Evolutionary conservation across 2,888 invertebrate genomes (phyloP).

Genomic region (Gerosis bhagava): DNA sequence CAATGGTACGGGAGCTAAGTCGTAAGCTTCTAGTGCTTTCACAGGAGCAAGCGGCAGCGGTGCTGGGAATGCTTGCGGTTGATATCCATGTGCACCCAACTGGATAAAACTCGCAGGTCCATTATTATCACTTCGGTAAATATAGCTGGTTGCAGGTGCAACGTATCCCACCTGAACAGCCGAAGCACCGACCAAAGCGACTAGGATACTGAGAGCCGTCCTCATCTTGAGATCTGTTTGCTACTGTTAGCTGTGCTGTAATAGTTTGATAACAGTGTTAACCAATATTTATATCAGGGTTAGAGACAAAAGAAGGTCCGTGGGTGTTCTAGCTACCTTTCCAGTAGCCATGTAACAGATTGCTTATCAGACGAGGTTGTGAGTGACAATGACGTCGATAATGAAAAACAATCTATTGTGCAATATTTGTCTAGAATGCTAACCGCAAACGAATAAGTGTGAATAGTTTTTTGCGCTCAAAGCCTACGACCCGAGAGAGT

Average conservation of each 20-base stretch:
- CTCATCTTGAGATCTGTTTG: conserved; percentile 67
- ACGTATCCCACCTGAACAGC: conserved; percentile 66
- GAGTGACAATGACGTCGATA: conserved; percentile 68
- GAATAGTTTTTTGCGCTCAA: conserved; percentile 2
- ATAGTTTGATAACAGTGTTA: conserved; percentile 70
- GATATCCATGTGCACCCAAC: conserved; percentile 58
- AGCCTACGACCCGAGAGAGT: neutral
- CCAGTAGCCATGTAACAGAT: conserved; percentile 76
- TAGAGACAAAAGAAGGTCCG: conserved; percentile 63
- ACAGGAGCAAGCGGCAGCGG: conserved; percentile 52
- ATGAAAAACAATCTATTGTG: conserved; percentile 63
- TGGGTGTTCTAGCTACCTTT: conserved; percentile 62
- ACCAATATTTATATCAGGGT: conserved; percentile 76
- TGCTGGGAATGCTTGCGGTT: conserved; percentile 53
- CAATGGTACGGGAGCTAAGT: conserved; percentile 56
- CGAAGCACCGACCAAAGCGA: conserved; percentile 47
- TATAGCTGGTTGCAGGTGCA: conserved; percentile 79
- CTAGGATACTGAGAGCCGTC: conserved; percentile 50
- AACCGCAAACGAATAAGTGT: conserved; percentile 49
- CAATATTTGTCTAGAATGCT: conserved; percentile 46
- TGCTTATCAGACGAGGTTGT: conserved; percentile 73
- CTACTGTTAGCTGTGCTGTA: conserved; percentile 56
- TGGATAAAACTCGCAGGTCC: conserved; percentile 74
- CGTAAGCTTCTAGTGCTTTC: conserved; percentile 54
- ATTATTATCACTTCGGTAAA: conserved; percentile 73